Percentiles rank a stretch among this genome's conserved stretches.
phyloP scores from a whole-genome alignment of 2,888 invertebrate species.

The Drymonia ruficornis region DNA sequence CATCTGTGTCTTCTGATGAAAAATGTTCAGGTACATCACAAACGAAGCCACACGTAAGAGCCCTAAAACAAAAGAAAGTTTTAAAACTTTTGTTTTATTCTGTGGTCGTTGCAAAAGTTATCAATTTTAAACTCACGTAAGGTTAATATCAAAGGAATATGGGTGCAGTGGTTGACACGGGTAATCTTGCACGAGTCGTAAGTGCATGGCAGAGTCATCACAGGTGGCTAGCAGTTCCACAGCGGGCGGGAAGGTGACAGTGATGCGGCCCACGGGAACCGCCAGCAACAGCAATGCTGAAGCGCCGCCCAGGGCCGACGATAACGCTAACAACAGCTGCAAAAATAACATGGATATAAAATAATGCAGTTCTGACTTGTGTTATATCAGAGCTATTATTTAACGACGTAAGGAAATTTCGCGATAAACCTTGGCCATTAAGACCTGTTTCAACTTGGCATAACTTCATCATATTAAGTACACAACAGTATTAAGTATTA shows the following conservation, averaged over 20 bases:
- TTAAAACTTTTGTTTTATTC: too few species aligned
- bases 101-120: too few species aligned
- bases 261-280: slow-evolving; percentile 89
- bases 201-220: slow-evolving; percentile 53
- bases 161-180: slow-evolving; percentile 78
- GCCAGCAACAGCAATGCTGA: slow-evolving; percentile 87
- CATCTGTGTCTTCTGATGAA: slow-evolving; percentile 69
- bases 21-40: slow-evolving; percentile 78
- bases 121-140: slow-evolving; percentile 63
- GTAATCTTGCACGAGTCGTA: slow-evolving; percentile 75
- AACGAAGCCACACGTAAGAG: slow-evolving; percentile 85
- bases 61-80: slow-evolving; percentile 47
- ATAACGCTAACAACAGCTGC: slow-evolving; percentile 87
- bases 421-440: not conserved
- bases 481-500: too few species aligned
- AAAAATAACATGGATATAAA: slow-evolving; percentile 10
- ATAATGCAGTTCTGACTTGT: not conserved
- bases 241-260: slow-evolving; percentile 86
- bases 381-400: not conserved
- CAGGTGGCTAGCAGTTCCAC: slow-evolving; percentile 86
- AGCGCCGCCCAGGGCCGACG: slow-evolving; percentile 87
- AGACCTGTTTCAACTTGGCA: too few species aligned
- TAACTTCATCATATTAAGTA: too few species aligned
- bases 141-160: slow-evolving; percentile 73
- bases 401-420: not conserved